A percentile compares a stretch with the other conserved stretches of the same genome.
Conservation (phyloP, 2,888 invertebrate species). For the Eristalis tenax region DNA sequence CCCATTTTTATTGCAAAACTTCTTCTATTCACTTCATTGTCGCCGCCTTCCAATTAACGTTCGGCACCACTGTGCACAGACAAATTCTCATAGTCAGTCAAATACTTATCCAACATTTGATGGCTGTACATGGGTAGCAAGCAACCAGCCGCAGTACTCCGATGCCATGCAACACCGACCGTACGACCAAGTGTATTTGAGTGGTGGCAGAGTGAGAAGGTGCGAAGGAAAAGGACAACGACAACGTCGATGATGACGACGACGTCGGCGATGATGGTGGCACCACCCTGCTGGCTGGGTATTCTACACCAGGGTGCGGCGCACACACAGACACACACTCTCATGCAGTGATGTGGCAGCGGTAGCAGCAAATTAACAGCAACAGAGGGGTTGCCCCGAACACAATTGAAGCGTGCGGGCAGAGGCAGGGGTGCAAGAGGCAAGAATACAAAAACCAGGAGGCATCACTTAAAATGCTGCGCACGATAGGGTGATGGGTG, state of each 20-base stretch:
- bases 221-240: neutral
- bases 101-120: neutral
- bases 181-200: neutral
- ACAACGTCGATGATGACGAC: neutral
- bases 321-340: neutral
- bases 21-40: too few relatives aligned
- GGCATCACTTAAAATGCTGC: slow-evolving; percentile 71
- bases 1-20: too few relatives aligned
- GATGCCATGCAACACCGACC: neutral
- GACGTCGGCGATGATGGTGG: slow-evolving; percentile 29
- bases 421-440: slow-evolving; percentile 16
- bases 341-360: neutral
- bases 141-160: neutral
- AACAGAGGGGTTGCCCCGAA: slow-evolving; percentile 24
- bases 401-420: neutral
- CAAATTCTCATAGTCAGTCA: neutral
- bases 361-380: slow-evolving; percentile 67
- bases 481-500: slow-evolving; percentile 44
- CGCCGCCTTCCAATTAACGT: neutral
- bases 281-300: slow-evolving; percentile 39
- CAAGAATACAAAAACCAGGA: slow-evolving; percentile 53
- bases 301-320: slow-evolving; percentile 49
- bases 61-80: neutral
- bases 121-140: neutral
- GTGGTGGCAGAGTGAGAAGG: neutral